Conservation (phyloP, 2,797 vertebrate genomes). For the Aphelocoma californica region DNA sequence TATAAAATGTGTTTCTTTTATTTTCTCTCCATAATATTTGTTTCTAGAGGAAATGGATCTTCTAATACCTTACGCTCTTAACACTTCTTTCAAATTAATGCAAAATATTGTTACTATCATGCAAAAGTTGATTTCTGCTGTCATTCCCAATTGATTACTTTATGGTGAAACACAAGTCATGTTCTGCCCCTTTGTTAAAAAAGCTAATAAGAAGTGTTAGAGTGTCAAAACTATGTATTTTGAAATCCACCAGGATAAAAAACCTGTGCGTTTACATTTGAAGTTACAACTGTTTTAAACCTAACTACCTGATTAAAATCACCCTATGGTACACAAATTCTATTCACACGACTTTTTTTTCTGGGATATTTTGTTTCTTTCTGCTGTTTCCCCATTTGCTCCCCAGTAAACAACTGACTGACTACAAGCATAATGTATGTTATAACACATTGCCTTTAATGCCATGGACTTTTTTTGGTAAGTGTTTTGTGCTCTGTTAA, state of each 20-base stretch:
- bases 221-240: background rate
- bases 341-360: background rate
- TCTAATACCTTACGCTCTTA: background rate
- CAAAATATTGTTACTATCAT: background rate
- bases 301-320: background rate
- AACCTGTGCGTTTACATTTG: background rate
- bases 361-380: constrained; percentile 33
- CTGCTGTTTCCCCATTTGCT: constrained; percentile 28
- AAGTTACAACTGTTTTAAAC: background rate
- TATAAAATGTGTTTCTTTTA: background rate
- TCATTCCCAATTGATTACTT: background rate
- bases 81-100: background rate
- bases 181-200: background rate
- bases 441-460: constrained; percentile 16
- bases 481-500: background rate
- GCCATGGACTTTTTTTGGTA: background rate
- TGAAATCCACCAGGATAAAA: background rate
- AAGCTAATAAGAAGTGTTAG: background rate
- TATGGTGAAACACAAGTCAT: background rate
- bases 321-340: background rate
- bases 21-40: background rate
- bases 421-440: background rate
- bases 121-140: background rate
- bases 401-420: constrained; percentile 23
- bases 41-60: background rate